These are phyloP conservation scores for Caranx melampygus DNA, from an alignment of 2,113 vertebrate species.

Conservation along the genomic window DNA sequence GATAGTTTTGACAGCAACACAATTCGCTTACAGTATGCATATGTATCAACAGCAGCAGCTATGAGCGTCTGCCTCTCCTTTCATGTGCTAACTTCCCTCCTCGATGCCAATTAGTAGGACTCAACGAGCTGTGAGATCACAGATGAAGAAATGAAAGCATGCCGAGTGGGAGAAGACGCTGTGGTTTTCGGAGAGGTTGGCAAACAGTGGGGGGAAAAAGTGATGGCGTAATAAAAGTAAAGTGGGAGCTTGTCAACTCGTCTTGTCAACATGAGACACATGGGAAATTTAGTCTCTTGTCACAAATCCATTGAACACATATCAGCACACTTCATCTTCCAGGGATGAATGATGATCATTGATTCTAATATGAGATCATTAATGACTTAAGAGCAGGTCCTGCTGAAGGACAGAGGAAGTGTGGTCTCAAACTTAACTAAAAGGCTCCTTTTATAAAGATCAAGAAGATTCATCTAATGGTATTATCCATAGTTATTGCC, in stretches of 20 bases:
- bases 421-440: neutral
- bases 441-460: neutral
- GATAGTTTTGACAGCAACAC: conserved; percentile 39
- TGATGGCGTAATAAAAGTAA: neutral
- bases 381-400: neutral
- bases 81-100: conserved; percentile 17
- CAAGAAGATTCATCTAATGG: neutral
- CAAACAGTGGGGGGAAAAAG: neutral
- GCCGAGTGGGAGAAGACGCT: conserved; percentile 27
- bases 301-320: conserved; percentile 2
- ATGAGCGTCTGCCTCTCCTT: conserved; percentile 45
- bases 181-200: neutral
- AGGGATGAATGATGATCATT: neutral
- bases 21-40: neutral
- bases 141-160: conserved; percentile 13
- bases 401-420: neutral
- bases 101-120: conserved; percentile 53
- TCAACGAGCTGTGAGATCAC: neutral
- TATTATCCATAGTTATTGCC: neutral
- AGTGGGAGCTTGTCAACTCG: neutral
- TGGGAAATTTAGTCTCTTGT: conserved; percentile 16
- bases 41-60: conserved; percentile 43
- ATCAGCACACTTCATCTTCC: neutral
- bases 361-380: neutral
- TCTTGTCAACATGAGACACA: conserved; percentile 10